A percentile compares a stretch with the other conserved stretches of the same genome.
phyloP scores from a whole-genome alignment of 2,797 vertebrate species.

The Cottoperca gobio region DNA sequence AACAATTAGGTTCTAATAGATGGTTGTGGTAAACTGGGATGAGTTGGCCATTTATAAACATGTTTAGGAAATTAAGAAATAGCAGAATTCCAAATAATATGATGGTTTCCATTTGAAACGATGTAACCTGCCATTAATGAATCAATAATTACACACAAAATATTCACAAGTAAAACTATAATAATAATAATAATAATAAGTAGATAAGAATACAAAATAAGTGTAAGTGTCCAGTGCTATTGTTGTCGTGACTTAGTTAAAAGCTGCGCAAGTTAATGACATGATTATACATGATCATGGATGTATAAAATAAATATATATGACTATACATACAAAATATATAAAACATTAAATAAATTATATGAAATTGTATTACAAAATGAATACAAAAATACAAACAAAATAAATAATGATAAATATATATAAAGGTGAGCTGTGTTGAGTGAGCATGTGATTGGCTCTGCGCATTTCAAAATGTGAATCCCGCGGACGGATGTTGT shows the following conservation, averaged over 20 bases:
- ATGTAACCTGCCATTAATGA: background rate
- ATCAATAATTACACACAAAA: background rate
- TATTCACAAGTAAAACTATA: background rate
- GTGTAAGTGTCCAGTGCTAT: background rate
- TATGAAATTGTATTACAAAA: too few relatives aligned
- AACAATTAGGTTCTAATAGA: too few relatives aligned
- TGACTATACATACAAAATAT: too few relatives aligned
- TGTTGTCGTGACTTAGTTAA: background rate
- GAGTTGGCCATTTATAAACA: background rate
- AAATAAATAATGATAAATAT: too few relatives aligned
- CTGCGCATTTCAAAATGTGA: slow-evolving; percentile 73
- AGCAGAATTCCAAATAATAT: background rate
- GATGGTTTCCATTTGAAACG: background rate
- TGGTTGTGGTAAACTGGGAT: too few relatives aligned
- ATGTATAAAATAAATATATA: too few relatives aligned
- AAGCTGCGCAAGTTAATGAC: background rate
- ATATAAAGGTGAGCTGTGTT: too few relatives aligned
- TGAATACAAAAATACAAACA: too few relatives aligned
- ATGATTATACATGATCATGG: too few relatives aligned
- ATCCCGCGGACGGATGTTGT: slow-evolving; percentile 75
- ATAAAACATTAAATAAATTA: too few relatives aligned
- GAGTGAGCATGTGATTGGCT: slow-evolving; percentile 67
- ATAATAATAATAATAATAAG: too few relatives aligned
- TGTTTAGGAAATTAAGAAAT: background rate
- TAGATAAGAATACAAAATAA: too few relatives aligned